A percentile compares a stretch with the other conserved stretches of the same genome.
phyloP scores from a whole-genome alignment of 2,888 invertebrate genomes.

The Pimpla rufipes region DNA sequence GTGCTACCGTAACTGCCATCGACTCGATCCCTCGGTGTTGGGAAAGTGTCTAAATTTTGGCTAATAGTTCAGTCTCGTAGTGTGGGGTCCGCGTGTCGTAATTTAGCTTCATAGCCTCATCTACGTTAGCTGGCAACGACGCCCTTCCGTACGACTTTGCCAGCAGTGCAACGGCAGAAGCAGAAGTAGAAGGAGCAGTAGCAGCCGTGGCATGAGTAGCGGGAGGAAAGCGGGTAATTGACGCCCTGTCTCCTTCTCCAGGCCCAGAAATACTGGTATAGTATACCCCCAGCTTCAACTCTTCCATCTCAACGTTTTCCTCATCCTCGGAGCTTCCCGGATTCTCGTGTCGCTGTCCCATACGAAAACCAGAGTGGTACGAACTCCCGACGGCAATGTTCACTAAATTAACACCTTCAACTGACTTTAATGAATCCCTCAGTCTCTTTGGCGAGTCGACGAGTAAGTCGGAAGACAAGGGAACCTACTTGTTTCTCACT shows the following conservation, averaged over 20 bases:
- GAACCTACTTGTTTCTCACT: slow-evolving; percentile 72
- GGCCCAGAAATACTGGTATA: slow-evolving; percentile 28
- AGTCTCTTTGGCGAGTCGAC: slow-evolving; percentile 65
- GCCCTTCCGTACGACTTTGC: slow-evolving; percentile 55
- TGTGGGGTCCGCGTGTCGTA: slow-evolving; percentile 72
- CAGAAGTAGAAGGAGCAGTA: slow-evolving; percentile 32
- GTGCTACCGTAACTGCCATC: slow-evolving; percentile 3
- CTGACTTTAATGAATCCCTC: slow-evolving; percentile 83
- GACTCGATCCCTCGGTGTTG: slow-evolving; percentile 46
- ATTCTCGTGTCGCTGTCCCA: slow-evolving; percentile 48
- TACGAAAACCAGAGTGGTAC: slow-evolving; percentile 70
- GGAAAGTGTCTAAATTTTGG: slow-evolving; percentile 77
- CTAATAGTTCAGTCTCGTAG: slow-evolving; percentile 78
- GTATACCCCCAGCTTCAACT: slow-evolving; percentile 50
- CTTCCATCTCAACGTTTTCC: slow-evolving; percentile 59
- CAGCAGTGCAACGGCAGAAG: slow-evolving; percentile 50
- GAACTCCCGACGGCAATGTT: slow-evolving; percentile 79
- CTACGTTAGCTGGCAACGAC: slow-evolving; percentile 68
- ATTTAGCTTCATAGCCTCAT: slow-evolving; percentile 80
- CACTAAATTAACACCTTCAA: slow-evolving; percentile 84
- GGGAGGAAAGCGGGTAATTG: slow-evolving; percentile 44
- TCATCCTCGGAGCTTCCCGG: slow-evolving; percentile 31
- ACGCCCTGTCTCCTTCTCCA: slow-evolving; percentile 53
- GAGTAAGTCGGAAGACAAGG: slow-evolving; percentile 59
- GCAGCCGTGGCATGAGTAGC: slow-evolving; percentile 34